Evolutionary conservation across 1,140 invertebrate species (phyloP), one percentile per base, ranked within the genome.

Genomic region (Sipha flava): DNA sequence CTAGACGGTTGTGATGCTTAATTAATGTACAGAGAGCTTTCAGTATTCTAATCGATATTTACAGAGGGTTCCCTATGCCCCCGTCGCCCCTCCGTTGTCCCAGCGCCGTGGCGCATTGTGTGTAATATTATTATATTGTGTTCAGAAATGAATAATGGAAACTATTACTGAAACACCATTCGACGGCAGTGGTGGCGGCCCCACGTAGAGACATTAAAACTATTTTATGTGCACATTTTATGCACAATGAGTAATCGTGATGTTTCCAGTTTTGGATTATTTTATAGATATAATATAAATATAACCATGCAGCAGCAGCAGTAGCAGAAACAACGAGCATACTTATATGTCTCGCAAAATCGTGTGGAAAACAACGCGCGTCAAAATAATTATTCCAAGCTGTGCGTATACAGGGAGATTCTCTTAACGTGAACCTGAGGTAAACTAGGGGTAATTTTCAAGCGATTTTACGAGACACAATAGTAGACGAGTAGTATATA

Each of bases 61-160:
- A 77, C 52, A 77, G 49, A 77, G 73, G 73, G 73, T 59, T 59
- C 66, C 62, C 62, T 40, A 40, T 66, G 62, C 62, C 9, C 66
- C 21, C 14, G n/a, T n/a, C n/a, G n/a, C n/a, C n/a, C n/a, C n/a
- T n/a, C n/a, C n/a, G n/a, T n/a, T 26, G 37, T 43, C 14, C 64
- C 64, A 9, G 40, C 5, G 43, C n/a, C n/a, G n/a, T n/a, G n/a
- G n/a, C 21, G 49, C 72, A 57, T 75, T 57, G 52, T 75, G 49
- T 16, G 34, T 57, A 49, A 31, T 73, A 52, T 54, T 75, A 29
- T 68, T 43, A 18, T 75, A 57, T 57, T 57, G 49, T 75, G 72
- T 75, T 75, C 72, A 57, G 49, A 57, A 75, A 75, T 75, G 72
- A 75, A 75, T 75, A 75, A 75, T 75, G 72, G 72, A 75, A 75